Percentiles rank a stretch among this genome's conserved stretches.
These are phyloP conservation scores for Myotis planiceps DNA, from an alignment of 2,797 vertebrate species.

Conservation along the genomic window DNA sequence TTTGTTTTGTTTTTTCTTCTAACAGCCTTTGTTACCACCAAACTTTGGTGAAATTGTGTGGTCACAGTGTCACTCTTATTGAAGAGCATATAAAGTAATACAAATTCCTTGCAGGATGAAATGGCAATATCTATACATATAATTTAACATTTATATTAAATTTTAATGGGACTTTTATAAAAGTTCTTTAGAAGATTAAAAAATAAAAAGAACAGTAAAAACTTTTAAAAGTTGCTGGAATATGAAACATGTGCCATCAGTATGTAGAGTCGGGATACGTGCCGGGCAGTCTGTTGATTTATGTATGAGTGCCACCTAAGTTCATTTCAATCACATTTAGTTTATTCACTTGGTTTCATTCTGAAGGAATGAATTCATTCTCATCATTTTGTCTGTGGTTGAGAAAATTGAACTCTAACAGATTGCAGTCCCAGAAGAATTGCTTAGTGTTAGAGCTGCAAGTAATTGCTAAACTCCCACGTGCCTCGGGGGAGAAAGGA, in stretches of 20 bases:
- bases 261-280: not conserved
- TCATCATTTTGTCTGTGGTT: slow-evolving; percentile 86
- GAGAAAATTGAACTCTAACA: slow-evolving; percentile 89
- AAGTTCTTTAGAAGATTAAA: not conserved
- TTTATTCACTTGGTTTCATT: slow-evolving; percentile 87
- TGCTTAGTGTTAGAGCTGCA: slow-evolving; percentile 86
- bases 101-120: not conserved
- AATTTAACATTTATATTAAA: not conserved
- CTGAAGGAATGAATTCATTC: slow-evolving; percentile 88
- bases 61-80: not conserved
- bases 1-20: not conserved
- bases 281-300: slow-evolving; percentile 67
- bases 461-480: slow-evolving; percentile 88
- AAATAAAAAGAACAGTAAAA: not conserved
- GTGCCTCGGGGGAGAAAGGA: slow-evolving; percentile 82
- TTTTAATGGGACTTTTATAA: not conserved
- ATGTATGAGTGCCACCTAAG: slow-evolving; percentile 77
- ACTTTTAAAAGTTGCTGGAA: not conserved
- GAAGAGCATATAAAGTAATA: not conserved
- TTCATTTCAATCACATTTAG: slow-evolving; percentile 88
- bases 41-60: not conserved
- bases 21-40: not conserved
- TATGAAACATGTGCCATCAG: slow-evolving; percentile 15
- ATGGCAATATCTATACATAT: not conserved
- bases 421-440: slow-evolving; percentile 88